Evolutionary conservation across 2,888 invertebrate genomes (phyloP).

Genomic region (Calameuta filiformis): DNA sequence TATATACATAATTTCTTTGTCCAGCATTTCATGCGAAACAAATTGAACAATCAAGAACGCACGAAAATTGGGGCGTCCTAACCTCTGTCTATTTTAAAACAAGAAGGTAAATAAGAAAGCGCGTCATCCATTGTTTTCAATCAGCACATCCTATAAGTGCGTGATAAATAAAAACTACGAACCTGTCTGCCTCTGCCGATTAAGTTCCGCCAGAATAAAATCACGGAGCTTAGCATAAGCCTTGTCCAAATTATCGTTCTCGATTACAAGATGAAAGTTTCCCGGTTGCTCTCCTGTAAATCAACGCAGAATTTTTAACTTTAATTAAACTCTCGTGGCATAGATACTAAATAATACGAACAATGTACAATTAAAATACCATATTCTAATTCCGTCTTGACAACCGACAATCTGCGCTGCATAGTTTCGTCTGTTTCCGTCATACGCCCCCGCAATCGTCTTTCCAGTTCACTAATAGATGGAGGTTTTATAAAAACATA

Average conservation of each 20-base stretch:
- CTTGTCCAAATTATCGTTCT: constrained; percentile 84
- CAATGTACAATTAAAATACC: constrained; percentile 68
- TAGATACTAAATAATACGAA: constrained; percentile 6
- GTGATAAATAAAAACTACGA: constrained; percentile 6
- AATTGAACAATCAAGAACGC: not conserved
- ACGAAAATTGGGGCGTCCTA: not conserved
- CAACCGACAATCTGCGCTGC: constrained; percentile 79
- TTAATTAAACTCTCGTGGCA: not conserved
- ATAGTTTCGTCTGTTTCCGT: constrained; percentile 93
- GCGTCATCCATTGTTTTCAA: not conserved
- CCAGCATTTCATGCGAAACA: not conserved
- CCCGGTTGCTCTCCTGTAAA: constrained; percentile 71
- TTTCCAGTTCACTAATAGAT: constrained; percentile 80
- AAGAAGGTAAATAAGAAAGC: not conserved
- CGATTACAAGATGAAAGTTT: constrained; percentile 85
- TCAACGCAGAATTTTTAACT: not conserved
- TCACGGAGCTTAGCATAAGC: constrained; percentile 82
- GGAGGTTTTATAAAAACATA: constrained; percentile 96
- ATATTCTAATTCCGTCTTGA: constrained; percentile 85
- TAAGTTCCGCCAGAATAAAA: constrained; percentile 75
- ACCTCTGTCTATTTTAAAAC: not conserved
- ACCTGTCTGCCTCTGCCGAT: constrained; percentile 65
- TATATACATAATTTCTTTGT: not conserved
- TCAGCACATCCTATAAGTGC: not conserved
- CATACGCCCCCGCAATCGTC: constrained; percentile 79